Evolutionary conservation across 2,113 vertebrate genomes (phyloP).

Genomic region (Callipepla squamata): DNA sequence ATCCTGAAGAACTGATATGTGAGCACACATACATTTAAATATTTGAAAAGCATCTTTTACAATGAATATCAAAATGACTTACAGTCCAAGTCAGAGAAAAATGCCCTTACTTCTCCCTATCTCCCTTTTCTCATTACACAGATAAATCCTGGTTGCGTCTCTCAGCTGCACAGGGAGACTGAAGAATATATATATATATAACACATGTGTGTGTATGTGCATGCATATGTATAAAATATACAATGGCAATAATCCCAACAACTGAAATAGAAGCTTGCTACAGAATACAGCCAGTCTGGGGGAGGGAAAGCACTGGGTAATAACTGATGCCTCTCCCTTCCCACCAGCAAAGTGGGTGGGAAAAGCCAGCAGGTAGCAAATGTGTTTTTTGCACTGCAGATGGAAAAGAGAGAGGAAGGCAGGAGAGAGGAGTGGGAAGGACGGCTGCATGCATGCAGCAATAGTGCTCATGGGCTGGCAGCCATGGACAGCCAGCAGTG

Average conservation of each 20-base stretch:
- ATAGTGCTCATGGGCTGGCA: not conserved
- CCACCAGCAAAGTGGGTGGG: not conserved
- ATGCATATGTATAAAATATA: constrained; percentile 45
- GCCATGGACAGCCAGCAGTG: not conserved
- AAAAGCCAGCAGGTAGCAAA: not conserved
- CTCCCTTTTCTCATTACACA: constrained; percentile 83
- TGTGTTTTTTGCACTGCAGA: not conserved
- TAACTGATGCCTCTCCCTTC: not conserved
- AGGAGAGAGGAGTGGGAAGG: not conserved
- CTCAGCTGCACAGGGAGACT: constrained; percentile 53
- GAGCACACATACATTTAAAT: constrained; percentile 81
- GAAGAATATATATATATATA: not conserved
- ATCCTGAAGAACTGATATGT: constrained; percentile 68
- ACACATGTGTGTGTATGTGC: not conserved
- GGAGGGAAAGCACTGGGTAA: not conserved
- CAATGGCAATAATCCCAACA: constrained; percentile 52
- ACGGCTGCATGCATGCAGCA: accelerated
- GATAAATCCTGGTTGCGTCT: constrained; percentile 75
- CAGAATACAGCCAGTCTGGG: not conserved
- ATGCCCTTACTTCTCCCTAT: constrained; percentile 72
- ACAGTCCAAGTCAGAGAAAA: constrained; percentile 77
- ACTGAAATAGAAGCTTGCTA: constrained; percentile 34
- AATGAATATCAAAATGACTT: constrained; percentile 81
- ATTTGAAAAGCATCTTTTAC: constrained; percentile 82
- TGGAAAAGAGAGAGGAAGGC: not conserved